Evolutionary conservation across 1,140 invertebrate species (phyloP).

Genomic region (Drosophila pseudoobscura): DNA sequence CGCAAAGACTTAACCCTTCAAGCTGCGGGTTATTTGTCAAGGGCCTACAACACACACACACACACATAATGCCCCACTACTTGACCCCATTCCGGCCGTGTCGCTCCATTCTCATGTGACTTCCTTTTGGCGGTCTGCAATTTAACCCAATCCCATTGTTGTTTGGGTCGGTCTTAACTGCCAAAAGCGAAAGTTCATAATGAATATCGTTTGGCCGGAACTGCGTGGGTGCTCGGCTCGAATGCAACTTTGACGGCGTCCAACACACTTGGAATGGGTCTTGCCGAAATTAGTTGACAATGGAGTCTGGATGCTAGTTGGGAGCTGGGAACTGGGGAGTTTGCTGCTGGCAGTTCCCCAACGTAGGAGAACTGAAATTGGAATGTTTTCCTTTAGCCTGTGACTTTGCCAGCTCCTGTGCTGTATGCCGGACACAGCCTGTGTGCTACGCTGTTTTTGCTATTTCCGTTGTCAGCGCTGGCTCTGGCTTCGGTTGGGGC

Average conservation of each 20-base stretch:
- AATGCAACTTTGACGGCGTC: conserved; percentile 37
- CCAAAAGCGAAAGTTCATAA: conserved; percentile 48
- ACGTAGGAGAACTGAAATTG: conserved; percentile 62
- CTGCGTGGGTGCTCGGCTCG: neutral
- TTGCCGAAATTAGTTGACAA: conserved; percentile 61
- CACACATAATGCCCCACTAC: too few relatives aligned
- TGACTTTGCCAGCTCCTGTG: neutral
- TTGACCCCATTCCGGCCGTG: conserved; percentile 20
- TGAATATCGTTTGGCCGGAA: conserved; percentile 13
- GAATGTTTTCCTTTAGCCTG: conserved; percentile 52
- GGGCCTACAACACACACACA: conserved; percentile 8
- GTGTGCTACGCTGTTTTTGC: conserved; percentile 34
- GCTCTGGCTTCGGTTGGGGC: neutral
- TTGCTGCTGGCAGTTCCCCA: conserved; percentile 32
- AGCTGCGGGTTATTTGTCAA: conserved; percentile 12
- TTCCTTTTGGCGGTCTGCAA: conserved; percentile 19
- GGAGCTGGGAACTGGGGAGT: neutral
- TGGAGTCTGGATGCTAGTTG: conserved; percentile 16
- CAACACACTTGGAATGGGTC: conserved; percentile 4
- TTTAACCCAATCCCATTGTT: conserved; percentile 29
- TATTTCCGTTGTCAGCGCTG: conserved; percentile 35
- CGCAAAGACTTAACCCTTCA: conserved; percentile 20
- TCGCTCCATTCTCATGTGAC: neutral
- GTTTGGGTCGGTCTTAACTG: conserved; percentile 1
- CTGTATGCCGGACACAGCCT: conserved; percentile 11